phyloP scores from a whole-genome alignment of 1,140 invertebrate genomes.

The Drosophila orosa region DNA sequence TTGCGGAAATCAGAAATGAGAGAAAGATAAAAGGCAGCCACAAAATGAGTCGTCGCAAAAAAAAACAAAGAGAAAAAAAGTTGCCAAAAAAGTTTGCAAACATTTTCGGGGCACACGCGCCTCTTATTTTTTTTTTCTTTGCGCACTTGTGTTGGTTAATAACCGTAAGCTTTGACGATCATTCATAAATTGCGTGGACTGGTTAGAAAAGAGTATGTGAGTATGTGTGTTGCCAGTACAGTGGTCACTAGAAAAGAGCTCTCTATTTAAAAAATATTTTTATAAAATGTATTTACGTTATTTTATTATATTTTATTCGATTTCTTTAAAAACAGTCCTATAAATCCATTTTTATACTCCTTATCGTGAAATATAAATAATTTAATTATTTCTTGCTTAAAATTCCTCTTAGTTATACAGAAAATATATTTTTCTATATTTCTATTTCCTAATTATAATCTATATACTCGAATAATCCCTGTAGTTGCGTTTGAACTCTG shows the following conservation, averaged over 20 bases:
- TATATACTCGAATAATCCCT: slow-evolving; percentile 3
- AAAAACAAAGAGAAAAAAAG: slow-evolving; percentile 24
- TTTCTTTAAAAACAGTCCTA: no score
- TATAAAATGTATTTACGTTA: background rate
- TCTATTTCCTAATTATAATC: background rate
- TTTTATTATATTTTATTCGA: no score
- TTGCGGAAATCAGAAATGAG: slow-evolving; percentile 71
- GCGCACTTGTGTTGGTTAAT: slow-evolving; percentile 71
- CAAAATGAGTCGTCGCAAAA: slow-evolving; percentile 29
- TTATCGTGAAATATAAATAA: no score
- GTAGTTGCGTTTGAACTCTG: slow-evolving; percentile 54
- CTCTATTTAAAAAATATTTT: background rate
- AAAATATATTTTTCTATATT: background rate
- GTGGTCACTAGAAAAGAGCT: background rate
- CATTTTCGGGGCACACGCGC: slow-evolving; percentile 55
- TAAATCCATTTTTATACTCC: no score
- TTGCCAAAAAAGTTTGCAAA: slow-evolving; percentile 57
- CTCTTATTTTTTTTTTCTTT: slow-evolving; percentile 1
- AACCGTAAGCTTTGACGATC: slow-evolving; percentile 71
- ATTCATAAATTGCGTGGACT: slow-evolving; percentile 80
- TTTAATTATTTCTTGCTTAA: no score
- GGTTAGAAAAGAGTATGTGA: slow-evolving; percentile 29
- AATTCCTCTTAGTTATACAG: background rate
- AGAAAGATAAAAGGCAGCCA: slow-evolving; percentile 56
- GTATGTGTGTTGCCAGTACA: slow-evolving; percentile 13